phyloP scores from a whole-genome alignment of 2,888 invertebrate genomes.

The Coleophora flavipennella region DNA sequence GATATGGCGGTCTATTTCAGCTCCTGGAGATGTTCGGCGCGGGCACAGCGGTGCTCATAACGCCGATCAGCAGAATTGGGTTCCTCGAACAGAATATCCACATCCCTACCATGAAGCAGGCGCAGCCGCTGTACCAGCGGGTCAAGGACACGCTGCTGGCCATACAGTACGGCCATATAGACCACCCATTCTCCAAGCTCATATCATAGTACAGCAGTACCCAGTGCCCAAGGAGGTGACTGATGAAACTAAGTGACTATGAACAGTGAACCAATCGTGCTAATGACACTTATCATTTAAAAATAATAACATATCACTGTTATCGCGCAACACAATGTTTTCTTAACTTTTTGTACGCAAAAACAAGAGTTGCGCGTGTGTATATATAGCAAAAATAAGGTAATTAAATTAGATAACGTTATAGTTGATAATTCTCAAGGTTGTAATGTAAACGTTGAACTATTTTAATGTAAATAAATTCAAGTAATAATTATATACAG shows the following conservation, averaged over 20 bases:
- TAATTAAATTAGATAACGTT: constrained; percentile 31
- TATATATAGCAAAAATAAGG: constrained; percentile 29
- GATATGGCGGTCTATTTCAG: constrained; percentile 62
- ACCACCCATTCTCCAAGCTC: constrained; percentile 84
- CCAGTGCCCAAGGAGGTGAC: background rate
- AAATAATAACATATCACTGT: constrained; percentile 4
- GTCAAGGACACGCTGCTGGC: constrained; percentile 84
- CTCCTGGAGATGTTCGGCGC: constrained; percentile 96
- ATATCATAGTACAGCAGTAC: constrained; percentile 38
- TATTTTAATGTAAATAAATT: background rate
- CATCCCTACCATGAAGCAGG: constrained; percentile 82
- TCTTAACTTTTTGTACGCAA: constrained; percentile 25
- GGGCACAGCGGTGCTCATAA: constrained; percentile 97
- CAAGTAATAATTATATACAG: no score
- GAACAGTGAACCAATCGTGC: constrained; percentile 21
- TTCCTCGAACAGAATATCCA: constrained; percentile 79
- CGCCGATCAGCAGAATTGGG: constrained; percentile 89
- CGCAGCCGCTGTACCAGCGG: constrained; percentile 80
- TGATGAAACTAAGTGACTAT: constrained; percentile 9
- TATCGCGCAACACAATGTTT: constrained; percentile 14
- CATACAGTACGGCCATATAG: constrained; percentile 91
- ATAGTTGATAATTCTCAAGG: constrained; percentile 28
- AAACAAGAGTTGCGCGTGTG: constrained; percentile 16
- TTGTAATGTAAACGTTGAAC: constrained; percentile 19
- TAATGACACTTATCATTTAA: constrained; percentile 10